These are phyloP conservation scores for Acanthoscelides obtectus DNA, from an alignment of 2,888 invertebrate species.

Conservation along the genomic window DNA sequence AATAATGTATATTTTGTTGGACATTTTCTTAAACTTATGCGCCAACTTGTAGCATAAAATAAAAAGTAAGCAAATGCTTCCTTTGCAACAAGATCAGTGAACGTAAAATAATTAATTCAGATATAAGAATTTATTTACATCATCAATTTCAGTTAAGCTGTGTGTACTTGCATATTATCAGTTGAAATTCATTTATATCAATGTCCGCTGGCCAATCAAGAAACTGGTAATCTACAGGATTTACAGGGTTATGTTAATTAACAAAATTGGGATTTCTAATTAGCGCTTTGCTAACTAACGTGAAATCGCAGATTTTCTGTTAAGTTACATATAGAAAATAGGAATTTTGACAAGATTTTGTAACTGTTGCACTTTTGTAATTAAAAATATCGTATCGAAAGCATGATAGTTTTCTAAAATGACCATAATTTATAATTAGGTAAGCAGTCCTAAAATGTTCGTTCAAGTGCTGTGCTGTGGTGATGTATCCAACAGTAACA, in stretches of 20 bases:
- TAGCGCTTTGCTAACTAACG: neutral
- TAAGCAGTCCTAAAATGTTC: no score
- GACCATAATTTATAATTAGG: no score
- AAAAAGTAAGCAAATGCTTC: neutral
- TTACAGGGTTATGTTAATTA: neutral
- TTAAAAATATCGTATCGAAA: no score
- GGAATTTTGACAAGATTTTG: no score
- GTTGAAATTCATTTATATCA: neutral
- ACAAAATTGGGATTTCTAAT: neutral
- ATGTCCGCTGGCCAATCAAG: neutral
- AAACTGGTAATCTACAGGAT: neutral
- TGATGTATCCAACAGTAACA: no score
- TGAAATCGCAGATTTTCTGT: no score
- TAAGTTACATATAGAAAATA: no score
- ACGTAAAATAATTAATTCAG: neutral
- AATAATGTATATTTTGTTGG: no score
- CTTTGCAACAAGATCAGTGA: neutral
- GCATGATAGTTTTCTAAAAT: no score
- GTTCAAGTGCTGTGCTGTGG: no score
- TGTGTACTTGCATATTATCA: neutral
- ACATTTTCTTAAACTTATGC: no score
- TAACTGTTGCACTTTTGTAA: no score
- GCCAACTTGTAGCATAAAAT: neutral
- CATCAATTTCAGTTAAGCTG: neutral
- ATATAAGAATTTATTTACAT: neutral